Percentiles rank a stretch among this genome's conserved stretches.
Evolutionary conservation across 2,888 invertebrate genomes (phyloP).

Genomic region (Sesamia inferens): DNA sequence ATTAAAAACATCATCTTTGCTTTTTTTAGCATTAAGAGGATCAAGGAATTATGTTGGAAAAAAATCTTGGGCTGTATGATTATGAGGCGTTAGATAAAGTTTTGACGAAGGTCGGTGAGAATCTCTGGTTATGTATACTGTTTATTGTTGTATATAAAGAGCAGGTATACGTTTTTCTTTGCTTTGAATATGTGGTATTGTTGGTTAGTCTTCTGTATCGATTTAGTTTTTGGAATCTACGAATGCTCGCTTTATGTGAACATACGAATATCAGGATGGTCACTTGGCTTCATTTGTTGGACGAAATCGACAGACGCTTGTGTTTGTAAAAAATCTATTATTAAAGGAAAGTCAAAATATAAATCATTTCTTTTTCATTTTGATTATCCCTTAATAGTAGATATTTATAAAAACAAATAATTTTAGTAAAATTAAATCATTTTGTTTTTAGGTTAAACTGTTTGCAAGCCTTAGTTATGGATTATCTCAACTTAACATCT

Average conservation of each 20-base stretch:
- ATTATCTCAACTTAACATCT: too few species aligned
- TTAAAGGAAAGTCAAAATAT: too few species aligned
- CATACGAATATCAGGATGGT: background rate
- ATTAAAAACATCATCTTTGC: slow-evolving; percentile 88
- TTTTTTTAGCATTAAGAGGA: slow-evolving; percentile 88
- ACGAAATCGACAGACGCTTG: background rate
- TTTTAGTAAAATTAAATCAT: too few species aligned
- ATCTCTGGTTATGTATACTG: slow-evolving; percentile 71
- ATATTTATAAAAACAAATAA: too few species aligned
- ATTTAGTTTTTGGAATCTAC: slow-evolving; percentile 24
- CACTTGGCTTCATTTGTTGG: background rate
- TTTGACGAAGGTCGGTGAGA: slow-evolving; percentile 88
- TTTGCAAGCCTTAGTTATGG: too few species aligned
- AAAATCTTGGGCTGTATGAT: slow-evolving; percentile 80
- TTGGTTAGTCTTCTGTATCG: slow-evolving; percentile 9
- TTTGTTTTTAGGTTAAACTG: too few species aligned
- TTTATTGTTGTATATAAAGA: slow-evolving; percentile 60
- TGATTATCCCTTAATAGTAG: too few species aligned
- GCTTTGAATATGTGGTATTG: slow-evolving; percentile 24
- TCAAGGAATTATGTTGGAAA: slow-evolving; percentile 84
- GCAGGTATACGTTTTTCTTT: slow-evolving; percentile 55
- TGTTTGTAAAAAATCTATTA: background rate
- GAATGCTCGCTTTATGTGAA: background rate
- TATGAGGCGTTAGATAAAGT: slow-evolving; percentile 87
- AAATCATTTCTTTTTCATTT: too few species aligned